These are phyloP conservation scores for Gallinago jamesoni DNA, from an alignment of 2,113 vertebrate species.

Conservation along the genomic window DNA sequence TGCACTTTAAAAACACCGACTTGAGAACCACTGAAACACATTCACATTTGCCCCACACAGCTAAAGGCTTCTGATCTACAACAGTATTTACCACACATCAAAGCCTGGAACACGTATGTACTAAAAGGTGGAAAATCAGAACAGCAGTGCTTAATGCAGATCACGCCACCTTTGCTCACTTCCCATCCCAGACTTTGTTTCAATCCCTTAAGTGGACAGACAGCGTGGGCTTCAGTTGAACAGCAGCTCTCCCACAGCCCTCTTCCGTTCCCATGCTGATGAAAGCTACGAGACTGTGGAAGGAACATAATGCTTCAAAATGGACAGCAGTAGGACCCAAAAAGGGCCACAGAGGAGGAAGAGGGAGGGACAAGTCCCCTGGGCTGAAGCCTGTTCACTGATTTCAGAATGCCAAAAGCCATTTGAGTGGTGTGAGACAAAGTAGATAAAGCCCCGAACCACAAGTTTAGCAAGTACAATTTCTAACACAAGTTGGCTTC, in stretches of 20 bases:
- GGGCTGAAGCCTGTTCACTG: not conserved
- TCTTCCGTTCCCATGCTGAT: not conserved
- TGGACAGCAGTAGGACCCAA: not conserved
- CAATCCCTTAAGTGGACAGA: not conserved
- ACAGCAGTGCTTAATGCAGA: rapidly evolving
- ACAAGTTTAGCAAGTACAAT: not conserved
- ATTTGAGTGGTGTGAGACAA: not conserved
- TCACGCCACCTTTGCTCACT: rapidly evolving
- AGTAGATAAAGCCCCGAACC: not conserved
- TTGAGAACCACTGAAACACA: not conserved
- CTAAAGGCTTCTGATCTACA: not conserved
- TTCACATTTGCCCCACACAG: not conserved
- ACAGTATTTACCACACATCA: rapidly evolving
- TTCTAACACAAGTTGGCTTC: not conserved
- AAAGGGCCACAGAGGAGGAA: not conserved
- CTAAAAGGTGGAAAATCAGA: not conserved
- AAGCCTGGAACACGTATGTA: not conserved
- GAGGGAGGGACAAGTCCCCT: not conserved
- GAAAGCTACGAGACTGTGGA: not conserved
- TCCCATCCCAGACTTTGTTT: not conserved
- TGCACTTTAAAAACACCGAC: not conserved
- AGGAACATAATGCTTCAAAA: not conserved
- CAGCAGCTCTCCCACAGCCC: not conserved
- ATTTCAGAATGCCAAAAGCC: not conserved
- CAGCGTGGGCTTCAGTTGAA: not conserved